Conservation (phyloP, 2,113 vertebrate species). For the Alligator mississippiensis region DNA sequence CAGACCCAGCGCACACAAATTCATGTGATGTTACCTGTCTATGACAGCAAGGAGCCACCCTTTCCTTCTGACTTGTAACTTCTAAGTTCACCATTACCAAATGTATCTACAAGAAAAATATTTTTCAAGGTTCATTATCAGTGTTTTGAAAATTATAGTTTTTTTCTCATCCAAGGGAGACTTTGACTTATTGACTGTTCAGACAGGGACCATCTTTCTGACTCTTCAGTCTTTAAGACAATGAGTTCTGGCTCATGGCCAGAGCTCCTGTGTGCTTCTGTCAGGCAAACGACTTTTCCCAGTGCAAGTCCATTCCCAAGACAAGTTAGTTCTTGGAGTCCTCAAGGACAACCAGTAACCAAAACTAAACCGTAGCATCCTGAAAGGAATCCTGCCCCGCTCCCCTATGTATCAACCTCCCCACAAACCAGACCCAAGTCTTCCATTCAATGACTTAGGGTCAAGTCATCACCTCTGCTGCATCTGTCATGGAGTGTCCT, state of each 20-base stretch:
- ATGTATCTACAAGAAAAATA: background rate
- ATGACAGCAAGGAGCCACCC: background rate
- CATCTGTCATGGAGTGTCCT: too few species aligned
- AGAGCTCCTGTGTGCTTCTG: background rate
- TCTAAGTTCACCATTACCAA: background rate
- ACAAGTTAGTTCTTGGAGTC: background rate
- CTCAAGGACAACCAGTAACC: too few species aligned
- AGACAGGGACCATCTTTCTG: background rate
- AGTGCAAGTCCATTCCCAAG: background rate
- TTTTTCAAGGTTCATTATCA: background rate
- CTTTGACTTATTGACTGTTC: background rate
- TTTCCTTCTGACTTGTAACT: background rate
- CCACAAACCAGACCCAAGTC: too few species aligned
- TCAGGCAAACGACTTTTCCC: background rate
- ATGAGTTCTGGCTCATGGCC: background rate
- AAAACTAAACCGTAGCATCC: too few species aligned
- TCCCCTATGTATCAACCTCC: too few species aligned
- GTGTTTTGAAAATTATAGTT: background rate
- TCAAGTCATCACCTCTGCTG: too few species aligned
- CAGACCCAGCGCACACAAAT: too few species aligned
- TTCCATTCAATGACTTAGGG: too few species aligned
- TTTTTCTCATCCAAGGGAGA: background rate
- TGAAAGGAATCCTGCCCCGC: too few species aligned
- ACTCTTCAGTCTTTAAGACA: background rate
- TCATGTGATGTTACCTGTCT: background rate